Percentiles rank a stretch among this genome's conserved stretches.
These are phyloP conservation scores for Platyura marginata DNA, from an alignment of 1,140 invertebrate species.

Conservation along the genomic window DNA sequence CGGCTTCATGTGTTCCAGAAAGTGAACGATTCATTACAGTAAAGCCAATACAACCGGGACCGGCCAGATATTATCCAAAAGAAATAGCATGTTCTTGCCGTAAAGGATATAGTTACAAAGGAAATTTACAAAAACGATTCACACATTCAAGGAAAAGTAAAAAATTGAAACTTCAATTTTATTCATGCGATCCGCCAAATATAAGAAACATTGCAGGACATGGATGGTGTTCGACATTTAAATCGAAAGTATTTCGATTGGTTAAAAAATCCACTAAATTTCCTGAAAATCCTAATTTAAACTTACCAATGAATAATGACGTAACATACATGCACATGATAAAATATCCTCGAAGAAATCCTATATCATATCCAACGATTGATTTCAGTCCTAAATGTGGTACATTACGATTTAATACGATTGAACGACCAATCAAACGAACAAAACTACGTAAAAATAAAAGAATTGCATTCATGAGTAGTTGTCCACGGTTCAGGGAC, in stretches of 20 bases:
- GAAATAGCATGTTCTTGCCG: background rate
- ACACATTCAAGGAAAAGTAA: no score
- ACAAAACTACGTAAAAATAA: background rate
- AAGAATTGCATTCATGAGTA: background rate
- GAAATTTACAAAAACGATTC: no score
- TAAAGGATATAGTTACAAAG: no score
- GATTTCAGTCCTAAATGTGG: no score
- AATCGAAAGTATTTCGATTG: no score
- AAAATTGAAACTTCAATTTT: no score
- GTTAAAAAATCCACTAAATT: no score
- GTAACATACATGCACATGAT: no score
- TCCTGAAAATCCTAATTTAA: no score
- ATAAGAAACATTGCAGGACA: background rate
- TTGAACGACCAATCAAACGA: background rate
- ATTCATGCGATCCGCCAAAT: background rate
- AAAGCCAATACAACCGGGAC: background rate
- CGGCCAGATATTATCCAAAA: background rate
- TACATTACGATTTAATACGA: background rate
- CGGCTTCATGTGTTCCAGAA: background rate
- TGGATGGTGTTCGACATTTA: background rate
- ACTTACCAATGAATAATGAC: no score
- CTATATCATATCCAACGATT: no score
- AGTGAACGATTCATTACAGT: background rate
- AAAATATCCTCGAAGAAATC: no score
- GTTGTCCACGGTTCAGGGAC: background rate